Evolutionary conservation across 2,797 vertebrate species (phyloP).

Genomic region (Sparus aurata): DNA sequence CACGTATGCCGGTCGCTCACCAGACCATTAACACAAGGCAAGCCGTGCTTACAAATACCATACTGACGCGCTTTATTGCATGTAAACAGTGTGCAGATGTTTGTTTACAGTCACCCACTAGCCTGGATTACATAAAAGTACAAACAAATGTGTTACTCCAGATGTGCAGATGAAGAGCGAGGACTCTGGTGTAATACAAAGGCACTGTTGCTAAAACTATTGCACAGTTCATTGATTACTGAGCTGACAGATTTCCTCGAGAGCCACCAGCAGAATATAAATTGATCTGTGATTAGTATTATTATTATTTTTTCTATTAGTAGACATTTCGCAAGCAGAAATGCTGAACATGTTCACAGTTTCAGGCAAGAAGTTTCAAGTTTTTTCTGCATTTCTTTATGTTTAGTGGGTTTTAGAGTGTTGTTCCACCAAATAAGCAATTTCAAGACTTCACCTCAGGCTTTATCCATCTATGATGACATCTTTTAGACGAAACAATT

Average conservation of each 20-base stretch:
- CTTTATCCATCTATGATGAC: background rate
- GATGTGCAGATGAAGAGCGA: background rate
- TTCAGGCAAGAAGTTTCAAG: background rate
- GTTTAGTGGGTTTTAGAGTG: background rate
- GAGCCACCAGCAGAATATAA: background rate
- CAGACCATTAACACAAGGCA: slow-evolving; percentile 76
- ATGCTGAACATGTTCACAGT: background rate
- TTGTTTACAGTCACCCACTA: background rate
- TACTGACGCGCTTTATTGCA: background rate
- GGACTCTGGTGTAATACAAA: background rate
- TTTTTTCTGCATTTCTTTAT: background rate
- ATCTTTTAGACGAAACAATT: too few relatives aligned
- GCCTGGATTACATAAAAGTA: background rate
- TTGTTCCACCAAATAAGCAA: background rate
- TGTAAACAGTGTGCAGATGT: background rate
- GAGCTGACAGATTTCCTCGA: background rate
- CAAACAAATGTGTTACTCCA: background rate
- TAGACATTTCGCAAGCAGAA: background rate
- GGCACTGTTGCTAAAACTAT: background rate
- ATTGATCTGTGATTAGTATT: background rate
- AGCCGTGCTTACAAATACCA: slow-evolving; percentile 49
- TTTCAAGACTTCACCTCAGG: background rate
- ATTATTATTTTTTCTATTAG: too few relatives aligned
- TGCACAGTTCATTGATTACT: background rate
- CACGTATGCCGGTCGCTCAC: slow-evolving; percentile 33